phyloP scores from a whole-genome alignment of 2,888 invertebrate genomes.

The Calameuta pallipes region DNA sequence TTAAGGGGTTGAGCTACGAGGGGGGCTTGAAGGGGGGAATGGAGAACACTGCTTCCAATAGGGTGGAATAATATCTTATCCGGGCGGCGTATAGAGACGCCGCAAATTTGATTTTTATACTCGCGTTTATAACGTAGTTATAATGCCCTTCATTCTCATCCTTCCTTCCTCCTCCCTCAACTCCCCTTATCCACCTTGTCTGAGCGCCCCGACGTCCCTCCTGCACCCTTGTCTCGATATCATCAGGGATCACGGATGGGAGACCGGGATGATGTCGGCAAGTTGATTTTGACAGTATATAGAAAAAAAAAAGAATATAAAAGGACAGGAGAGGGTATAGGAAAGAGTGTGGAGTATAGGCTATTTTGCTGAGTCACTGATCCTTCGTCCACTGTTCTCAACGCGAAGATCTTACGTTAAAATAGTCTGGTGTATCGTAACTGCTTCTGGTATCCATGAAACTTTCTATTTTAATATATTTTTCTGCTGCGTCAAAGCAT shows the following conservation, averaged over 20 bases:
- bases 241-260: not conserved
- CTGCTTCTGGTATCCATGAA: not conserved
- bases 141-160: slow-evolving; percentile 35
- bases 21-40: not conserved
- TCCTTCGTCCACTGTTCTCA: not conserved
- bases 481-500: not conserved
- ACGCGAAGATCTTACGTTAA: not conserved
- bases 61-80: slow-evolving; percentile 47
- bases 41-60: slow-evolving; percentile 20
- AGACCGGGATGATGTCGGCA: not conserved
- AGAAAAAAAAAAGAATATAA: not conserved
- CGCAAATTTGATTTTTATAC: slow-evolving; percentile 52
- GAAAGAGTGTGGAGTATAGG: not conserved
- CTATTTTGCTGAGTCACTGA: not conserved
- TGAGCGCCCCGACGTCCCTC: not conserved
- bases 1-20: slow-evolving; percentile 16
- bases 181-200: slow-evolving; percentile 15
- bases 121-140: slow-evolving; percentile 51
- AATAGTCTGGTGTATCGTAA: not conserved
- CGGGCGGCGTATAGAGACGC: slow-evolving; percentile 36
- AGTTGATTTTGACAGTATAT: slow-evolving; percentile 5
- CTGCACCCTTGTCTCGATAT: not conserved
- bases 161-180: slow-evolving; percentile 23
- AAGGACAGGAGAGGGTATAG: slow-evolving; percentile 20
- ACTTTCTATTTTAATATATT: not conserved